Evolutionary conservation across 2,797 vertebrate species (phyloP).

Genomic region (Pteronotus mesoamericanus): DNA sequence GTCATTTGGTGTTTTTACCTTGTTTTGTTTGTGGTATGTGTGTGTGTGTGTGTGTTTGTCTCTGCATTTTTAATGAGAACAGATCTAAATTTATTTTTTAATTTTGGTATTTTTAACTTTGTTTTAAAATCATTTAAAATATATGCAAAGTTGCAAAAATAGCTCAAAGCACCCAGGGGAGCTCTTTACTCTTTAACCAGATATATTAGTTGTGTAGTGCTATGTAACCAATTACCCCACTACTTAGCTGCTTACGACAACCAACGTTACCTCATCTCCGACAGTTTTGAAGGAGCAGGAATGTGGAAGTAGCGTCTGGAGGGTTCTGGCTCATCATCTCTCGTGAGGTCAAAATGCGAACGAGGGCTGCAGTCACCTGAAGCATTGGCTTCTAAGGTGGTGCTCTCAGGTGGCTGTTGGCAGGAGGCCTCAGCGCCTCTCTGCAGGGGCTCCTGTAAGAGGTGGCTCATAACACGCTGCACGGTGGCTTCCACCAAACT

Average conservation of each 20-base stretch:
- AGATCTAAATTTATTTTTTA: not conserved
- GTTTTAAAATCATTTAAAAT: not conserved
- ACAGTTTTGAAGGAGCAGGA: not conserved
- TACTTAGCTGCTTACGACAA: not conserved
- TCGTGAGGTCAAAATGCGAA: not conserved
- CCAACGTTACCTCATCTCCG: not conserved
- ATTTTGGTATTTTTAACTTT: not conserved
- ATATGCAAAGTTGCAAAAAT: not conserved
- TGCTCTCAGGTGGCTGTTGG: accelerated
- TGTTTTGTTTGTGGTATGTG: not conserved
- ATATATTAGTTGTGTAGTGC: not conserved
- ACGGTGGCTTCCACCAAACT: not conserved
- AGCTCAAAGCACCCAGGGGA: not conserved
- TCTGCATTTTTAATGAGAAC: not conserved
- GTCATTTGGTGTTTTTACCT: not conserved
- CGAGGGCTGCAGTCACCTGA: not conserved
- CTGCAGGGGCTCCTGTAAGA: not conserved
- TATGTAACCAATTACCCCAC: not conserved
- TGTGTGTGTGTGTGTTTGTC: not conserved
- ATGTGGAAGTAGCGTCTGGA: not conserved
- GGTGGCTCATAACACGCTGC: not conserved
- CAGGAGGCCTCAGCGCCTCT: not conserved
- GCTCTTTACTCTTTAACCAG: not conserved
- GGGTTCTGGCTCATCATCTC: not conserved
- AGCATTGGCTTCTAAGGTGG: not conserved